Percentiles rank a stretch among this genome's conserved stretches.
Evolutionary conservation across 2,113 vertebrate genomes (phyloP).

Genomic region (Paralichthys olivaceus): DNA sequence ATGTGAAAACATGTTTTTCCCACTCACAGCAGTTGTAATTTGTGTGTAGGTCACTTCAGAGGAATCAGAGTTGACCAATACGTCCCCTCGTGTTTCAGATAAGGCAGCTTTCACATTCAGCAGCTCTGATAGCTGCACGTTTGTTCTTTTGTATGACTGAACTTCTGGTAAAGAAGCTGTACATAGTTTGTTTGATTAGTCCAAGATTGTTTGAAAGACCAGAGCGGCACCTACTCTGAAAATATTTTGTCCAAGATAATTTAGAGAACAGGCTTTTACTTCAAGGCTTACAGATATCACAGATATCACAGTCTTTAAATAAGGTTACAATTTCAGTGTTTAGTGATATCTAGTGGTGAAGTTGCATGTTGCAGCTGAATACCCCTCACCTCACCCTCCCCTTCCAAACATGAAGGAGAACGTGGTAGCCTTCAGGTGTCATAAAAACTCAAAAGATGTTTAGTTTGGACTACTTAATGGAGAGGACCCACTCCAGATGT

Average conservation of each 20-base stretch:
- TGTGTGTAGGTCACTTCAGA: slow-evolving; percentile 6
- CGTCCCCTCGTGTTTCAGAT: slow-evolving; percentile 19
- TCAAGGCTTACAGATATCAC: too few species aligned
- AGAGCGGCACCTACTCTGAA: not conserved
- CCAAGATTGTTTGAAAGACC: too few species aligned
- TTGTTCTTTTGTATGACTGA: not conserved
- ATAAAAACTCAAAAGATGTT: too few species aligned
- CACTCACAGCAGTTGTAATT: not conserved
- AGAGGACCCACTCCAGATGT: too few species aligned
- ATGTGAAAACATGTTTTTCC: not conserved
- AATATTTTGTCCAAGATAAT: not conserved
- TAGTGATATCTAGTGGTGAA: too few species aligned
- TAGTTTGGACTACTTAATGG: too few species aligned
- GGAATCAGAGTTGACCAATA: not conserved
- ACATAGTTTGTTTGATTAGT: not conserved
- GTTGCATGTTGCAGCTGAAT: too few species aligned
- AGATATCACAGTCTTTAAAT: not conserved
- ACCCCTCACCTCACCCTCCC: too few species aligned
- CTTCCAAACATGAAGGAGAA: too few species aligned
- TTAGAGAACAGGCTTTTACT: too few species aligned
- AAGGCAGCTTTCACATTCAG: slow-evolving; percentile 54
- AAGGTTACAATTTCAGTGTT: too few species aligned
- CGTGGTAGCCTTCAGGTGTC: too few species aligned
- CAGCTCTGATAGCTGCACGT: slow-evolving; percentile 9
- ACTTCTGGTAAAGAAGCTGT: slow-evolving; percentile 7